Conservation (phyloP, 2,888 invertebrate genomes). For the Drosophila borborema region DNA sequence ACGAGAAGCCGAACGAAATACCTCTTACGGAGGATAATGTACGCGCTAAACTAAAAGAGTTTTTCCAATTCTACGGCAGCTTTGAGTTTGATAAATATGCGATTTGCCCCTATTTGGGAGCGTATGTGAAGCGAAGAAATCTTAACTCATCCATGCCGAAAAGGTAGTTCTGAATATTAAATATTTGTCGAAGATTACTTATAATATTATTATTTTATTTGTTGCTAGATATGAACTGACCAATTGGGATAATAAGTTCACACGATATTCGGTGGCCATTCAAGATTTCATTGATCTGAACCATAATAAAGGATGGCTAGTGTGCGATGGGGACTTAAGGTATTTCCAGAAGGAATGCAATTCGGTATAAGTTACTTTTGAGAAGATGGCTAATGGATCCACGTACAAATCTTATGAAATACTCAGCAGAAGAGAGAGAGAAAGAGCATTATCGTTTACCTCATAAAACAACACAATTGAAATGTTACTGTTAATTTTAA, state of each 20-base stretch:
- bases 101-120: conserved; percentile 13
- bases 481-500: neutral
- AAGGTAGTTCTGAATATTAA: neutral
- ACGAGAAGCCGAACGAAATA: neutral
- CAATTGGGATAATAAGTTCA: neutral
- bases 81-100: neutral
- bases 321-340: rapidly evolving
- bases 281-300: conserved; percentile 25
- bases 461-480: neutral
- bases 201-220: neutral
- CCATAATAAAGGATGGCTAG: conserved; percentile 1
- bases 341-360: neutral
- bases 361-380: neutral
- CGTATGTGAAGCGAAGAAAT: neutral
- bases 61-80: conserved; percentile 5
- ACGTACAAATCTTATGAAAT: neutral
- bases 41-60: neutral
- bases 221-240: neutral
- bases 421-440: neutral
- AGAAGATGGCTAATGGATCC: neutral
- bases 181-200: neutral
- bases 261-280: neutral
- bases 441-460: neutral
- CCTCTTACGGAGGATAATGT: neutral
- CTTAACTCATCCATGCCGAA: neutral